phyloP scores from a whole-genome alignment of 2,888 invertebrate genomes.

The Ditylenchus weischeri region DNA sequence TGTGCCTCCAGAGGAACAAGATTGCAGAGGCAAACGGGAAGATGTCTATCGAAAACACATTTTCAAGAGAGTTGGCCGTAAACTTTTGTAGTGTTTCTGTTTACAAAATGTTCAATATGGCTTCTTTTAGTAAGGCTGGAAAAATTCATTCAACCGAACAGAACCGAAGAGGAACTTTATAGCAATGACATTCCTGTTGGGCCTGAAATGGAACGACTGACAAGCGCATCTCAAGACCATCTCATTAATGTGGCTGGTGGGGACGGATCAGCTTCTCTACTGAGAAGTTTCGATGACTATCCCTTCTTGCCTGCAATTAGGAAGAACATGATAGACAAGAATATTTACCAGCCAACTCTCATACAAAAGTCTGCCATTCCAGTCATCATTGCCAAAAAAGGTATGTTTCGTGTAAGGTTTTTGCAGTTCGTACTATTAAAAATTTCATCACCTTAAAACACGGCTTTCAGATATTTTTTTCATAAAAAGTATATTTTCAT shows the following conservation, averaged over 20 bases:
- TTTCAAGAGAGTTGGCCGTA: slow-evolving; percentile 12
- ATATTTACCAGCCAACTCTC: slow-evolving; percentile 19
- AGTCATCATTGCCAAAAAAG: slow-evolving; percentile 17
- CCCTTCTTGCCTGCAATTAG: slow-evolving; percentile 7
- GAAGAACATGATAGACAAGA: slow-evolving; percentile 20
- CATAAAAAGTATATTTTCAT: too few species aligned
- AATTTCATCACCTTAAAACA: not conserved
- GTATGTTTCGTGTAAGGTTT: not conserved
- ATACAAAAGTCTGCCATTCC: slow-evolving; percentile 25
- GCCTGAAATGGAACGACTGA: slow-evolving; percentile 16
- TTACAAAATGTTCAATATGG: not conserved
- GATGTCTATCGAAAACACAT: slow-evolving; percentile 14
- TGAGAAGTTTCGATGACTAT: slow-evolving; percentile 14
- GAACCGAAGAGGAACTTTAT: slow-evolving; percentile 18
- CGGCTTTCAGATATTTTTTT: too few species aligned
- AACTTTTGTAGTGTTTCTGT: not conserved
- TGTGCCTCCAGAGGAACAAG: too few species aligned
- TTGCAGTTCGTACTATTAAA: not conserved
- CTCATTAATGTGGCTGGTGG: slow-evolving; percentile 19
- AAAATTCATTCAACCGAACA: slow-evolving; percentile 17
- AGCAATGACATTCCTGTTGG: slow-evolving; percentile 15
- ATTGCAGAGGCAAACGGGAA: not conserved
- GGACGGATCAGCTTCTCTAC: slow-evolving; percentile 5
- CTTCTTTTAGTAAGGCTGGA: slow-evolving; percentile 16
- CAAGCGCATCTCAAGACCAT: slow-evolving; percentile 9